A percentile compares a stretch with the other conserved stretches of the same genome.
Evolutionary conservation across 2,797 vertebrate genomes (phyloP).

Genomic region (Etheostoma nigrum): DNA sequence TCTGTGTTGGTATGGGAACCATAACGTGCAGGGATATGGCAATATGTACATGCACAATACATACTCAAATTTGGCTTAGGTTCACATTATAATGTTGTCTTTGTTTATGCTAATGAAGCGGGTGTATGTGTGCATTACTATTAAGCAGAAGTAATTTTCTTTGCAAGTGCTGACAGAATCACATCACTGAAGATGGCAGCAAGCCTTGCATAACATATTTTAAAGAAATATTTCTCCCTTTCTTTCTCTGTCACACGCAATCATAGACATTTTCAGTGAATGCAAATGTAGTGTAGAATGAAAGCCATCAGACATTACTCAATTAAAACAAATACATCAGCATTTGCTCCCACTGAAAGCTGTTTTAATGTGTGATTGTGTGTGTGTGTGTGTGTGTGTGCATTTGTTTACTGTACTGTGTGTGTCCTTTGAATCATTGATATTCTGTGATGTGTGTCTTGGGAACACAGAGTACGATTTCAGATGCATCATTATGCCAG

Average conservation of each 20-base stretch:
- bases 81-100: slow-evolving; percentile 2
- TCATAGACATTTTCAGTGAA: slow-evolving; percentile 4
- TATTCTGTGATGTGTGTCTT: slow-evolving; percentile 62
- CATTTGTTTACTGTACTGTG: slow-evolving; percentile 1
- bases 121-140: slow-evolving; percentile 8
- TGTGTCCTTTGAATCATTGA: slow-evolving; percentile 62
- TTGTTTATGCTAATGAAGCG: slow-evolving; percentile 11
- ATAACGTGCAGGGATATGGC: slow-evolving; percentile 40
- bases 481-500: slow-evolving; percentile 57
- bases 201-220: slow-evolving; percentile 36
- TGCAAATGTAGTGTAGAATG: slow-evolving; percentile 10
- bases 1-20: slow-evolving; percentile 74
- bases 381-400: slow-evolving; percentile 23
- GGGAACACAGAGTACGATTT: slow-evolving; percentile 56
- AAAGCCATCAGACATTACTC: slow-evolving; percentile 16
- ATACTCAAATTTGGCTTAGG: slow-evolving; percentile 15
- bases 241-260: neutral
- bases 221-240: neutral
- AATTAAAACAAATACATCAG: slow-evolving; percentile 13
- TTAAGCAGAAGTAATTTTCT: slow-evolving; percentile 40
- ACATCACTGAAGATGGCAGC: slow-evolving; percentile 33
- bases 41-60: slow-evolving; percentile 18
- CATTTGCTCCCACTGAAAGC: slow-evolving; percentile 27
- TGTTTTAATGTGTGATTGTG: slow-evolving; percentile 33
- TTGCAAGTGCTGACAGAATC: slow-evolving; percentile 20